Evolutionary conservation across 2,888 invertebrate species (phyloP).

Genomic region (Drepana falcataria): DNA sequence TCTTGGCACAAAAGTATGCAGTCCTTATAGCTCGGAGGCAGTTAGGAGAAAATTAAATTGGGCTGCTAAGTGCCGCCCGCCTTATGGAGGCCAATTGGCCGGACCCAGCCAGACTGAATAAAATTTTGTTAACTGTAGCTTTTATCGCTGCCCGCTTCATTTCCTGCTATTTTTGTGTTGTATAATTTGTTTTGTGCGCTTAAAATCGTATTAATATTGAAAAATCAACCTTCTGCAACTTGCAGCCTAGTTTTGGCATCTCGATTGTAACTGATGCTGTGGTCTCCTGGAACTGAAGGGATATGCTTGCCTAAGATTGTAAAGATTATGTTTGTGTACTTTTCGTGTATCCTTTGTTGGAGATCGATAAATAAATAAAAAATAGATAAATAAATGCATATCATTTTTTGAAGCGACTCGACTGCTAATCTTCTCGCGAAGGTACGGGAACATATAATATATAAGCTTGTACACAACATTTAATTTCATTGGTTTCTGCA

Average conservation of each 20-base stretch:
- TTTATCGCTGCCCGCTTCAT: constrained; percentile 12
- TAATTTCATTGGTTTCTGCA: no score
- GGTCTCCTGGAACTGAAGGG: no score
- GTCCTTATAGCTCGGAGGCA: constrained; percentile 36
- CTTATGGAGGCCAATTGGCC: constrained; percentile 38
- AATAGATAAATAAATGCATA: no score
- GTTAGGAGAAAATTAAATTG: constrained; percentile 65
- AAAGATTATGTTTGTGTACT: no score
- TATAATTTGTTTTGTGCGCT: not conserved
- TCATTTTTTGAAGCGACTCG: no score
- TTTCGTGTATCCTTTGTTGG: no score
- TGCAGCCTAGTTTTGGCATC: not conserved
- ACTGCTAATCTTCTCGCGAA: no score
- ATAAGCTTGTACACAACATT: no score
- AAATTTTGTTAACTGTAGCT: constrained; percentile 19
- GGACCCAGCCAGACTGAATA: constrained; percentile 17
- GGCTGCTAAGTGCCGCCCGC: constrained; percentile 49
- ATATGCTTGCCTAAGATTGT: no score
- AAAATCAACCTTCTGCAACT: not conserved
- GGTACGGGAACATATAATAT: no score
- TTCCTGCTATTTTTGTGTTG: constrained; percentile 10
- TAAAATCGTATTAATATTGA: not conserved
- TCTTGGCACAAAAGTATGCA: constrained; percentile 33
- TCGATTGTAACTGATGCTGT: no score
- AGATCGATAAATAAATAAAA: no score